Evolutionary conservation across 2,888 invertebrate genomes (phyloP).

Genomic region (Timema cristinae): DNA sequence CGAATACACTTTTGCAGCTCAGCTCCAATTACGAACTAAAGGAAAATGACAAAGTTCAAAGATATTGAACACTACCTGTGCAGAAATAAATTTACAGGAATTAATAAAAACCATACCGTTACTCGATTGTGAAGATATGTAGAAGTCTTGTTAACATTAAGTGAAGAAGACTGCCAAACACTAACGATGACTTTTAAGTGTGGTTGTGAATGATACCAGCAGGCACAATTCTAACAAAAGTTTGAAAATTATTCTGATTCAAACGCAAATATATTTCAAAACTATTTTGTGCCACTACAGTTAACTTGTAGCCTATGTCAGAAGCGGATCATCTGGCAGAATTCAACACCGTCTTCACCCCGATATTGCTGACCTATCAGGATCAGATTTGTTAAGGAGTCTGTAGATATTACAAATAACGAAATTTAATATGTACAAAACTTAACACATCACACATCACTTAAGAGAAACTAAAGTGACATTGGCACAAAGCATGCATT

Average conservation of each 20-base stretch:
- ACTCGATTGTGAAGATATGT: slow-evolving; percentile 28
- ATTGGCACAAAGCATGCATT: no score
- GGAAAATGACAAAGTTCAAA: slow-evolving; percentile 30
- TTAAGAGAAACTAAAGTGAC: neutral
- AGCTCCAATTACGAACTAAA: slow-evolving; percentile 19
- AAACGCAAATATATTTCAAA: slow-evolving; percentile 39
- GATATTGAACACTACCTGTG: slow-evolving; percentile 28
- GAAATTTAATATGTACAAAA: neutral
- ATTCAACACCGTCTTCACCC: neutral
- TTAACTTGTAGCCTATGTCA: neutral
- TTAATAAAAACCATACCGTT: slow-evolving; percentile 30
- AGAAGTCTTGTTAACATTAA: slow-evolving; percentile 17
- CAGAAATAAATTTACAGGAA: slow-evolving; percentile 28
- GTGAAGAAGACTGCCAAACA: slow-evolving; percentile 27
- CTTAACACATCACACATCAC: neutral
- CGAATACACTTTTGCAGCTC: slow-evolving; percentile 26
- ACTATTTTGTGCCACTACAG: slow-evolving; percentile 14
- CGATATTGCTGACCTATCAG: neutral
- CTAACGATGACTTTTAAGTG: slow-evolving; percentile 35
- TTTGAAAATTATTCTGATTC: slow-evolving; percentile 32
- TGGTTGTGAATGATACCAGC: slow-evolving; percentile 38
- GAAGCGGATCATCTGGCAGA: neutral
- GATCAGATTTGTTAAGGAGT: neutral
- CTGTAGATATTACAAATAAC: neutral
- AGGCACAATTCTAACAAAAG: slow-evolving; percentile 37